Evolutionary conservation across 2,888 invertebrate genomes (phyloP).

Genomic region (Ectobius pallidus): DNA sequence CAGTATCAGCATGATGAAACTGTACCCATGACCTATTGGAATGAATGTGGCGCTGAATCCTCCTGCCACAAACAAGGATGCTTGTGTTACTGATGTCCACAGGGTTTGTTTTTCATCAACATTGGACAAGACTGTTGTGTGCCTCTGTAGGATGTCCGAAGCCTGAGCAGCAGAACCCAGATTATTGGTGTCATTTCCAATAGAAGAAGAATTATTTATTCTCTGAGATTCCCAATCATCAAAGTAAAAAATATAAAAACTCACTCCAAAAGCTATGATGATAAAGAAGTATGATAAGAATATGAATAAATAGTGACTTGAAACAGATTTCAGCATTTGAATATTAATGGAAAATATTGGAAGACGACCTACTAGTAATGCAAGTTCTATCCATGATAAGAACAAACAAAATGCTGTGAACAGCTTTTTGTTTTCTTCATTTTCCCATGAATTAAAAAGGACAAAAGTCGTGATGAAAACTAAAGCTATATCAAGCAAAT

Average conservation of each 20-base stretch:
- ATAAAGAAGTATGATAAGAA: conserved; percentile 79
- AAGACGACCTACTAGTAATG: conserved; percentile 78
- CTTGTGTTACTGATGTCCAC: background rate
- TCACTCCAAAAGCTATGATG: conserved; percentile 79
- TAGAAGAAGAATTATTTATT: too few relatives aligned
- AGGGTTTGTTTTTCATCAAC: background rate
- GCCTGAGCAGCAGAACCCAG: too few relatives aligned
- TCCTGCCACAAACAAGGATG: background rate
- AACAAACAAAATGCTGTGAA: conserved; percentile 70
- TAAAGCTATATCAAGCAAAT: conserved; percentile 56
- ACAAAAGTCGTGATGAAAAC: background rate
- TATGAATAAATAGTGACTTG: conserved; percentile 77
- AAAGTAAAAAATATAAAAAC: conserved; percentile 61
- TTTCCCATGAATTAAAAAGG: conserved; percentile 15
- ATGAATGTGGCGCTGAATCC: background rate
- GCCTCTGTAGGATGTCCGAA: too few relatives aligned
- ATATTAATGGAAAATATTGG: conserved; percentile 80
- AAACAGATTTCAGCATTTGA: conserved; percentile 81
- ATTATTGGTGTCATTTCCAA: too few relatives aligned
- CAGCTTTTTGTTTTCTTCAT: background rate
- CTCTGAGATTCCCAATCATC: background rate
- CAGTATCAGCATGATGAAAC: background rate
- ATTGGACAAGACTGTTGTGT: background rate
- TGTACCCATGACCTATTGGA: background rate
- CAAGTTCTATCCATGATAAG: conserved; percentile 75